Evolutionary conservation across 2,797 vertebrate species (phyloP).

Genomic region (Dromococcyx pavoninus): DNA sequence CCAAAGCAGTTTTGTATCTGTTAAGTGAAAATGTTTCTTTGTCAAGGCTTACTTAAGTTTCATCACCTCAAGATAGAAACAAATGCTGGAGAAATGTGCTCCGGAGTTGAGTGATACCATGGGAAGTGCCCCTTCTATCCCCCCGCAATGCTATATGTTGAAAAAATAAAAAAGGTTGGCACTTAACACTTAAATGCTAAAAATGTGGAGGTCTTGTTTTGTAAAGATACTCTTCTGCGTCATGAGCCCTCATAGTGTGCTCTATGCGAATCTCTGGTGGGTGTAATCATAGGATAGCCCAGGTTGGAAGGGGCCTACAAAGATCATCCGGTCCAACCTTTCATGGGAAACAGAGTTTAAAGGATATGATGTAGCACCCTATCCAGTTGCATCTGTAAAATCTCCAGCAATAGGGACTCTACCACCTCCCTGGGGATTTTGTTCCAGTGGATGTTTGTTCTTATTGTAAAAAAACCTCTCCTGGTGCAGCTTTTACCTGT

Average conservation of each 20-base stretch:
- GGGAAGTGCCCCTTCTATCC: too few species aligned
- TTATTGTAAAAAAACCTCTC: background rate
- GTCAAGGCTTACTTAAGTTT: background rate
- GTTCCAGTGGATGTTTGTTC: background rate
- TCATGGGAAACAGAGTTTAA: background rate
- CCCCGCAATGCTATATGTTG: background rate
- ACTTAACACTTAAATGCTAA: background rate
- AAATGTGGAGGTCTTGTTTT: background rate
- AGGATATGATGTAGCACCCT: background rate
- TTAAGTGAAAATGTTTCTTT: background rate
- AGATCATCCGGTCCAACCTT: background rate
- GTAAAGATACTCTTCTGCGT: background rate
- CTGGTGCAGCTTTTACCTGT: background rate
- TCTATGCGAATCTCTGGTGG: background rate
- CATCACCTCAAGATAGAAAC: background rate
- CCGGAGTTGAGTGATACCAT: background rate
- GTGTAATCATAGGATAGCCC: background rate
- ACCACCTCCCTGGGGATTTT: background rate
- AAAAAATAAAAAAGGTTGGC: background rate
- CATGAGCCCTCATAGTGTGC: background rate
- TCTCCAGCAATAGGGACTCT: background rate
- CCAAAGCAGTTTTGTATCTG: background rate
- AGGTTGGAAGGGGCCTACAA: background rate
- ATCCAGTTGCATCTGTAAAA: background rate
- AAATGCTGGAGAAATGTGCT: background rate